These are phyloP conservation scores for Bolborhynchus lineola DNA, from an alignment of 2,113 vertebrate species.

Conservation along the genomic window DNA sequence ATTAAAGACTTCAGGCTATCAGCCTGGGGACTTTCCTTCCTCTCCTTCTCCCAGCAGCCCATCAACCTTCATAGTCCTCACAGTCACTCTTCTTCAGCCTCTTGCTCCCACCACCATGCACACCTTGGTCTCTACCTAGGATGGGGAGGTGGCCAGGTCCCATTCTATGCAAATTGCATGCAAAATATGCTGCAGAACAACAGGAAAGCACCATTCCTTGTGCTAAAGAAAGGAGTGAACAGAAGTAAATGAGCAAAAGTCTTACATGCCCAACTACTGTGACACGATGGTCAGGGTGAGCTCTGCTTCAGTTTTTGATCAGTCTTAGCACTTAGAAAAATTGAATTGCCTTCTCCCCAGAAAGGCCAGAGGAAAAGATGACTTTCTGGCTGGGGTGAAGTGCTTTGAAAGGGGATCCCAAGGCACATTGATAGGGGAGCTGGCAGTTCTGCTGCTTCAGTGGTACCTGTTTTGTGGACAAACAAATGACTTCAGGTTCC, in stretches of 20 bases:
- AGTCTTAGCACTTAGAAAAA: neutral
- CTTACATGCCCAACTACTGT: neutral
- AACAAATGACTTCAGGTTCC: constrained; percentile 18
- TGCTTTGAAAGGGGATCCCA: neutral
- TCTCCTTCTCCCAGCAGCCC: neutral
- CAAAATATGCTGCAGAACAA: neutral
- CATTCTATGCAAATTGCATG: accelerated
- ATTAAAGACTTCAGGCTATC: neutral
- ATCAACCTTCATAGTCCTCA: neutral
- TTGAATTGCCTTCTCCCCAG: neutral
- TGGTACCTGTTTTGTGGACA: neutral
- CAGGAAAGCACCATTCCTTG: accelerated
- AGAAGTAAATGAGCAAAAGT: neutral
- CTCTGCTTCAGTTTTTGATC: neutral
- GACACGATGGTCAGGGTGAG: neutral
- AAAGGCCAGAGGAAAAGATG: neutral
- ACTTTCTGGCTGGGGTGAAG: neutral
- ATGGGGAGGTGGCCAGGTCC: neutral
- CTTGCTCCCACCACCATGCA: neutral
- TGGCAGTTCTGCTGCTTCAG: neutral
- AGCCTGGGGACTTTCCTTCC: neutral
- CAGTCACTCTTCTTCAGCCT: neutral
- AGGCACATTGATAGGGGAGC: neutral
- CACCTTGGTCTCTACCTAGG: neutral
- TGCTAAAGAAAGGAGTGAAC: neutral